These are phyloP conservation scores for Dromas ardeola DNA, from an alignment of 2,113 vertebrate genomes.

Conservation along the genomic window DNA sequence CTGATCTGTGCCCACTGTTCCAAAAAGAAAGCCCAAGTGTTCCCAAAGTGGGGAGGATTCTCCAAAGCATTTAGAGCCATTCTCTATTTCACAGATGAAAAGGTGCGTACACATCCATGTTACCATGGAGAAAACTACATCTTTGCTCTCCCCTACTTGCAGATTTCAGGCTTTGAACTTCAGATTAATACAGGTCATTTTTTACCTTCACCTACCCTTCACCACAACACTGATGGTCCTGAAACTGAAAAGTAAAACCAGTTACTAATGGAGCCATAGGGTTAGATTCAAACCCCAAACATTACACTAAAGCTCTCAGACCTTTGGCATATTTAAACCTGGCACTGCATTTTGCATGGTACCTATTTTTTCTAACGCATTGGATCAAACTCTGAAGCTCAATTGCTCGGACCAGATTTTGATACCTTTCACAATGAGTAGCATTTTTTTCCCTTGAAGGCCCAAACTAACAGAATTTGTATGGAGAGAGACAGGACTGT, in stretches of 20 bases:
- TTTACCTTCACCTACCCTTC: constrained; percentile 20
- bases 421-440: background rate
- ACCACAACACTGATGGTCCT: constrained; percentile 25
- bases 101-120: background rate
- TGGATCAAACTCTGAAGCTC: constrained; percentile 4
- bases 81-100: constrained; percentile 37
- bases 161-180: constrained; percentile 41
- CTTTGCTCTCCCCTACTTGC: background rate
- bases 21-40: constrained; percentile 19
- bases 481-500: background rate
- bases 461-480: background rate
- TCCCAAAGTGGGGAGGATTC: constrained; percentile 44
- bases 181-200: constrained; percentile 44
- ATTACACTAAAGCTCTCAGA: constrained; percentile 14
- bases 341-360: background rate
- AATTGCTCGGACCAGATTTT: background rate
- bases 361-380: background rate
- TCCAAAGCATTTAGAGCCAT: constrained; percentile 39
- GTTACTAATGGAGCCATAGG: constrained; percentile 14
- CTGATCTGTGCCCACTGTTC: background rate
- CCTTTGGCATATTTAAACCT: background rate
- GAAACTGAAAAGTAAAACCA: constrained; percentile 15
- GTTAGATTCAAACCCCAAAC: constrained; percentile 26
- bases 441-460: background rate
- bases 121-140: constrained; percentile 36